A percentile compares a stretch with the other conserved stretches of the same genome.
Conservation (phyloP, 2,113 vertebrate species). For the Aspidoscelis tigris region DNA sequence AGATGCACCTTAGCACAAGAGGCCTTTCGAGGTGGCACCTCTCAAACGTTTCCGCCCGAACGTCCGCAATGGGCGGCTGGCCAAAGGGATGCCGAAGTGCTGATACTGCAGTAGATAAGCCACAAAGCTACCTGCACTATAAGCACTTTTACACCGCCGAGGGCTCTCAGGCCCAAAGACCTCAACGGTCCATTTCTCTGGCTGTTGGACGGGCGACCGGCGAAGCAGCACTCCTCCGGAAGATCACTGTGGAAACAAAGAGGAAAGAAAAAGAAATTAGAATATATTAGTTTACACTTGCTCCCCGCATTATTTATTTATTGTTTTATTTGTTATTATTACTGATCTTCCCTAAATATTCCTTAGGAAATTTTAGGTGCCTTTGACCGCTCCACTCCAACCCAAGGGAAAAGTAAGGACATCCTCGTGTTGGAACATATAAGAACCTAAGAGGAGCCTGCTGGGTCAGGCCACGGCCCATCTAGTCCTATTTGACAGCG, state of each 20-base stretch:
- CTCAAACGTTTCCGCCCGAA: not conserved
- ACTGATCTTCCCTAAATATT: too few species aligned
- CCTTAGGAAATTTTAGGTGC: too few species aligned
- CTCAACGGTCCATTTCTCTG: not conserved
- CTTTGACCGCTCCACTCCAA: too few species aligned
- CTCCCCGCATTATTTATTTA: not conserved
- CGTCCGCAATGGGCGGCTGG: constrained; percentile 42
- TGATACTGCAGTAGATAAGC: constrained; percentile 81
- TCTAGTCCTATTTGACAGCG: too few species aligned
- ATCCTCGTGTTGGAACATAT: too few species aligned
- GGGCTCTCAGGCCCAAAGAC: constrained; percentile 59
- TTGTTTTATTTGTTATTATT: too few species aligned
- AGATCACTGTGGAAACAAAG: not conserved
- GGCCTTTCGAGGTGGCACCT: constrained; percentile 19
- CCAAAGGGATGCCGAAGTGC: constrained; percentile 84
- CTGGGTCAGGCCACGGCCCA: too few species aligned
- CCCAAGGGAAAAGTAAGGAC: too few species aligned
- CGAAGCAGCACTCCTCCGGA: too few species aligned
- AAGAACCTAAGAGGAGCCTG: too few species aligned
- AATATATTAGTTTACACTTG: not conserved
- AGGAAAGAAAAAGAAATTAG: constrained; percentile 12
- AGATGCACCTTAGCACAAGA: constrained; percentile 99
- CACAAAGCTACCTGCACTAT: constrained; percentile 85
- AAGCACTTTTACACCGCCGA: constrained; percentile 87
- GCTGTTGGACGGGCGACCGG: too few species aligned